Evolutionary conservation across 2,797 vertebrate genomes (phyloP), one percentile per base, ranked within the genome.

Genomic region (Scolopax rusticola): DNA sequence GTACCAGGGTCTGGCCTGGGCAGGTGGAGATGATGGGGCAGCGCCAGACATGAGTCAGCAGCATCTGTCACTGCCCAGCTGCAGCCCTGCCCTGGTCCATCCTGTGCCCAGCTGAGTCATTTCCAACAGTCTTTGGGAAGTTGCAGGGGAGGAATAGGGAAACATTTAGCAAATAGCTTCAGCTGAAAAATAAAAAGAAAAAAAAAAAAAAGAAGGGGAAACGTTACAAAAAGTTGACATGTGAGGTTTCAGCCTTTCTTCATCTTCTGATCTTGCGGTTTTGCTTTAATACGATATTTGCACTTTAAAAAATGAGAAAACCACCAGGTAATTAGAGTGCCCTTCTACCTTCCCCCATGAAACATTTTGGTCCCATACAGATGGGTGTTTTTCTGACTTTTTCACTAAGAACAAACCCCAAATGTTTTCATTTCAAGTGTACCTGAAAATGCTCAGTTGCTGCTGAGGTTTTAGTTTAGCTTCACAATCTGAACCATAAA

Each of bases 11-110:
- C n/a, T 3, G 4, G 17, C 12, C 28, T 8, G 43, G 33, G 36
- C 36, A 54, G 64, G 71, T 0, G 0, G 56, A 59, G 65, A 6
- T 0, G 2, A 30, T 0, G 10, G 36, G 59, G 64, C 84, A 84
- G 60, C 0, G 0, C 18, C 33, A 12, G 13, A 8, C 6, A 15
- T 45, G 79, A 75, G 71, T 45, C 57, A 78, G 65, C 12, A 1
- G 25, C 50, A 43, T 43, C 63, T 43, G 59, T 30, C 43, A 15
- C 28, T 11, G 33, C 33, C 60, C 41, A 38, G 41, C 45, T 15
- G 8, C 89, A 79, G 43, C 83, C 21, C 2, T 70, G 50, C 21
- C 50, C 56, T 56, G n/a, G 6, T 19, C 17, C 60, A 61, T 24
- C 24, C 20, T 2, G 6, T 0, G 9, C 56, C 20, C 0, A 1